phyloP scores from a whole-genome alignment of 2,888 invertebrate species.

The Pocota personata region DNA sequence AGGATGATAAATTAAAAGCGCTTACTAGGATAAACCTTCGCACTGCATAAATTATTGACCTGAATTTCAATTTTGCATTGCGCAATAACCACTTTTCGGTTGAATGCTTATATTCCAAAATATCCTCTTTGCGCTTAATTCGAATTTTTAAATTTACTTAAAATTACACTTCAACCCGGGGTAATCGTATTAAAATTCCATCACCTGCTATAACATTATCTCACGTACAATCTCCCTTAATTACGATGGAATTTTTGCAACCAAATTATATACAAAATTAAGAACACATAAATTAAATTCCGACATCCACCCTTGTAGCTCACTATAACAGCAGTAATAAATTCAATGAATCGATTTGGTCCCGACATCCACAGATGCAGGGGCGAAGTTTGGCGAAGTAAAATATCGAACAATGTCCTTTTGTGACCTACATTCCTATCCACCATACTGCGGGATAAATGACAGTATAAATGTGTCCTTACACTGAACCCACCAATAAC shows the following conservation, averaged over 20 bases:
- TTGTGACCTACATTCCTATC: slow-evolving; percentile 38
- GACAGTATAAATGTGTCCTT: slow-evolving; percentile 21
- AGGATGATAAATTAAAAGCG: not conserved
- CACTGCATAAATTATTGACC: not conserved
- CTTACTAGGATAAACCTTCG: not conserved
- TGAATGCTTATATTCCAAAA: slow-evolving; percentile 2
- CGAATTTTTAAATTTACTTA: slow-evolving; percentile 18
- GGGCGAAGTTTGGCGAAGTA: not conserved
- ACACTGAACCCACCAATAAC: slow-evolving; percentile 38
- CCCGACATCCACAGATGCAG: not conserved
- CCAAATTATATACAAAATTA: slow-evolving; percentile 62
- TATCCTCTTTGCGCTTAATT: not conserved
- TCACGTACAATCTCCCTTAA: slow-evolving; percentile 57
- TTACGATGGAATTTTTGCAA: slow-evolving; percentile 29
- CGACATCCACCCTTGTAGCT: not conserved
- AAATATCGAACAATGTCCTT: slow-evolving; percentile 41
- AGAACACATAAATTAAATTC: slow-evolving; percentile 60
- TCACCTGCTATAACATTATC: slow-evolving; percentile 50
- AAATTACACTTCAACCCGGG: slow-evolving; percentile 12
- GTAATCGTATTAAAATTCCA: slow-evolving; percentile 43
- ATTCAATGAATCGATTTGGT: slow-evolving; percentile 59
- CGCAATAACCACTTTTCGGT: not conserved
- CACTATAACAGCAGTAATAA: slow-evolving; percentile 50
- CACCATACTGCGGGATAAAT: not conserved
- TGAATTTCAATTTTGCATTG: not conserved